Conservation (phyloP, 2,888 invertebrate species). For the Drosophila putrida region DNA sequence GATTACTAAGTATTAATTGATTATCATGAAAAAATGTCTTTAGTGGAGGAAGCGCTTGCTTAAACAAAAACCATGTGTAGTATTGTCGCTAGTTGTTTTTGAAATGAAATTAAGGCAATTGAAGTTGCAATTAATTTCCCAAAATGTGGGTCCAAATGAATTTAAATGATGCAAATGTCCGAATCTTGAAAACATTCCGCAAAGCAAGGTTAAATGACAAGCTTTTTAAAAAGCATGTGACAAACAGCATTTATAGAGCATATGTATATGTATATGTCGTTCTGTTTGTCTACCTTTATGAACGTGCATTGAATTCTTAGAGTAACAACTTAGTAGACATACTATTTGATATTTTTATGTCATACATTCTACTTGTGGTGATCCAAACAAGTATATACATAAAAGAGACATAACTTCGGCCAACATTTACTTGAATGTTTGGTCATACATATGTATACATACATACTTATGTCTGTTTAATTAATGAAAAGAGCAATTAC, state of each 20-base stretch:
- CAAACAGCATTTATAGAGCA: slow-evolving; percentile 18
- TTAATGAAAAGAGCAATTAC: slow-evolving; percentile 64
- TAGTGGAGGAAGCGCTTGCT: neutral
- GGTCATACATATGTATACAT: slow-evolving; percentile 20
- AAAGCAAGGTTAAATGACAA: slow-evolving; percentile 31
- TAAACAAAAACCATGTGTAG: neutral
- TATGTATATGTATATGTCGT: neutral
- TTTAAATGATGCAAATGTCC: slow-evolving; percentile 38
- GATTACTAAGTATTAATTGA: neutral
- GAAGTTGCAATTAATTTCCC: slow-evolving; percentile 21
- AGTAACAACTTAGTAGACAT: slow-evolving; percentile 11
- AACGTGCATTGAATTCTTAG: slow-evolving; percentile 29
- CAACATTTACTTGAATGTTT: slow-evolving; percentile 1
- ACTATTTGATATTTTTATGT: slow-evolving; percentile 25
- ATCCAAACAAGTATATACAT: slow-evolving; percentile 1
- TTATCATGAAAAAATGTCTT: neutral
- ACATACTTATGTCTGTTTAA: slow-evolving; percentile 46
- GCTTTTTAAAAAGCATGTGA: slow-evolving; percentile 29
- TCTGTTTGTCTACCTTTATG: slow-evolving; percentile 3
- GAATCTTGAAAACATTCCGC: slow-evolving; percentile 30
- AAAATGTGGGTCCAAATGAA: slow-evolving; percentile 28
- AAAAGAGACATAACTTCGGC: slow-evolving; percentile 1
- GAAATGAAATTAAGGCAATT: slow-evolving; percentile 10
- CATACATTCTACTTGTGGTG: slow-evolving; percentile 10
- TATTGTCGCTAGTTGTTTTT: neutral